Evolutionary conservation across 2,888 invertebrate species (phyloP), one percentile per base, ranked within the genome.

Genomic region (Tipula confusa): DNA sequence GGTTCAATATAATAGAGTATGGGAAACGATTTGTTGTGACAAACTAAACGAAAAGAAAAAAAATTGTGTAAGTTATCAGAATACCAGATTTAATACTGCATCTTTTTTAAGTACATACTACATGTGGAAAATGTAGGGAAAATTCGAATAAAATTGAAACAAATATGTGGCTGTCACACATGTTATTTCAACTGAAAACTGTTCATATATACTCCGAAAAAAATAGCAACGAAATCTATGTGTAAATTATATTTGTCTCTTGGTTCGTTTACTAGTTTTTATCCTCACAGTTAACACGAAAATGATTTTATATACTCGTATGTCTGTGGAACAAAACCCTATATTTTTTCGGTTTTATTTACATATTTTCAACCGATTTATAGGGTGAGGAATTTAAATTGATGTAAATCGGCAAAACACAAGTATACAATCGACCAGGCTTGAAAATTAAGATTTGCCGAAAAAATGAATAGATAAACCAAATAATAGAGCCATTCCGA

Each of bases 181-280:
- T 64, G 64, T 64, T 64, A 64, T 64, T 64, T 64, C 18, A 64
- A 24, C 11, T 24, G 18, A 24, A 64, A 43, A 43, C 43, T 43
- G n/a, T 43, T 5, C 43, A n/a, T n/a, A n/a, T n/a, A n/a, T 13
- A 38, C 7, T 9, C 9, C 2, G 24, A 64, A 64, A 64, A 64
- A 64, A 64, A 64, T 64, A 24, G 24, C 18, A 64, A 24, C 9
- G 24, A 64, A 64, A 64, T 64, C 64, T 24, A 24, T 24, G 64
- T 64, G 64, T 64, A 64, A 64, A 64, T 64, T 64, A 64, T 64
- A 24, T 5, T 64, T 64, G 64, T 64, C 64, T 64, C 64, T 64
- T 64, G 64, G 64, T 64, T 18, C 24, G 64, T 64, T 64, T 64
- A 24, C 64, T 64, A 18, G 18, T 64, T 18, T 18, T 24, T 13